Evolutionary conservation across 2,888 invertebrate species (phyloP).

Genomic region (Patella pellucida): DNA sequence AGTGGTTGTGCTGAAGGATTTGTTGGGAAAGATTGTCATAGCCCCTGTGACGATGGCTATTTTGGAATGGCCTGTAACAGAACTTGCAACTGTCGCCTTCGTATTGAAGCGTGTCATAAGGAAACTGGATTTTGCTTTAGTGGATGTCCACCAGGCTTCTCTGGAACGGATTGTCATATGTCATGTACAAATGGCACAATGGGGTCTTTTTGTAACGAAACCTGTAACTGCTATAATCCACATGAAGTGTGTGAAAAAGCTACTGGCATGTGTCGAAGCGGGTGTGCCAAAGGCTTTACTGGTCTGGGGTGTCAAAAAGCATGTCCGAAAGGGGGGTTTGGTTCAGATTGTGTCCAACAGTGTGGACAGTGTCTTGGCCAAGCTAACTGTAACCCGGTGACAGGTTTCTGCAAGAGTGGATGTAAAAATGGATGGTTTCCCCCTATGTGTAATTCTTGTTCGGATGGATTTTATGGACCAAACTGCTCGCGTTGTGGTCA

Average conservation of each 20-base stretch:
- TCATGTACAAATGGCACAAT: conserved; percentile 26
- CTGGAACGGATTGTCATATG: conserved; percentile 29
- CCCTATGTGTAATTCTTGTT: background rate
- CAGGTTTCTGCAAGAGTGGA: background rate
- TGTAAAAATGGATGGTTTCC: background rate
- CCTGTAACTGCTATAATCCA: conserved; percentile 29
- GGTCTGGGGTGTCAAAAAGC: conserved; percentile 31
- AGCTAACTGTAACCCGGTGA: background rate
- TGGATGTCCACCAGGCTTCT: conserved; percentile 25
- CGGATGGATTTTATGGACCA: background rate
- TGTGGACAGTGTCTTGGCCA: background rate
- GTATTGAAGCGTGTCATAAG: conserved; percentile 25
- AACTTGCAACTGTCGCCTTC: conserved; percentile 28
- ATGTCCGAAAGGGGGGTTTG: background rate
- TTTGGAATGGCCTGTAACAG: conserved; percentile 35
- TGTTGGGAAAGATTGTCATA: background rate
- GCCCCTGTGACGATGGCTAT: conserved; percentile 22
- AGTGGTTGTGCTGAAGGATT: background rate
- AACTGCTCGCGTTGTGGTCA: background rate
- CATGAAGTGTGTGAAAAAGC: conserved; percentile 26
- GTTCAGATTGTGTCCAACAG: background rate
- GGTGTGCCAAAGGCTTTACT: conserved; percentile 24
- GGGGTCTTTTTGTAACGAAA: conserved; percentile 32
- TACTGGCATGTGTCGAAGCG: conserved; percentile 30
- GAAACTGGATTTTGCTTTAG: conserved; percentile 28